Base-by-base conservation (phyloP, 2,113 vertebrate species). In the pig (Sus scrofa) region DNA sequence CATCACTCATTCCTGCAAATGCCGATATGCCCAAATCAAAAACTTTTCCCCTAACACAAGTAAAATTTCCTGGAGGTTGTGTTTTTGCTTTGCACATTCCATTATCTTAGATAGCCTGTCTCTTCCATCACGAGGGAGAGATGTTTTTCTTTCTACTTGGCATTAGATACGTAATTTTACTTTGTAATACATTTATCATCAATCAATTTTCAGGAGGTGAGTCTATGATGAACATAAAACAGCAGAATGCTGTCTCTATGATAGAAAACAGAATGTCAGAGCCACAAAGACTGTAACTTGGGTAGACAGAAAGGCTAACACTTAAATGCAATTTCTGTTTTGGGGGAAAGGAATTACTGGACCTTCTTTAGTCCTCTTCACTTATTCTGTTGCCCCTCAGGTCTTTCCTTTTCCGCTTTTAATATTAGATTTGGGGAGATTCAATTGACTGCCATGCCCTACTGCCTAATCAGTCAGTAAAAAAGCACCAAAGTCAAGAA, bases 391-490 rank as follows among this genome's bases (percentile, higher is more conserved):
- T 98, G 97, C 93, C 91, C 93, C 71, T 95, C 94, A 94, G 96
- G 96, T 98, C 95, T 90, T 98, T 98, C 71, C 26, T 84, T 97
- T 98, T 97, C 11, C 0, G 34, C 94, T 98, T 98, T 98, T 98
- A 98, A 98, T 98, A 98, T 97, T 98, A 98, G 97, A 98, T 97
- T 98, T 97, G 70, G 7, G 18, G 62, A 88, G 83, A 98, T 98
- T 97, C 86, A 98, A 73, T 97, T 98, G 97, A 98, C 96, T 97
- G 97, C 8, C 6, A 13, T 96, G 97, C 81, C 96, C 95, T 84
- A 73, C 88, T 97, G 83, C 87, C 97, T 98, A 97, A 98, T 98
- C 98, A 98, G 96, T 96, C 95, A 94, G 96, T 87, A 97, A 97
- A 88, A 75, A 63, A 97, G 39, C 85, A 98, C 44, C 83, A 97